A percentile compares a stretch with the other conserved stretches of the same genome.
Conservation (phyloP, 2,113 vertebrate species). For the Onychostruthus taczanowskii region DNA sequence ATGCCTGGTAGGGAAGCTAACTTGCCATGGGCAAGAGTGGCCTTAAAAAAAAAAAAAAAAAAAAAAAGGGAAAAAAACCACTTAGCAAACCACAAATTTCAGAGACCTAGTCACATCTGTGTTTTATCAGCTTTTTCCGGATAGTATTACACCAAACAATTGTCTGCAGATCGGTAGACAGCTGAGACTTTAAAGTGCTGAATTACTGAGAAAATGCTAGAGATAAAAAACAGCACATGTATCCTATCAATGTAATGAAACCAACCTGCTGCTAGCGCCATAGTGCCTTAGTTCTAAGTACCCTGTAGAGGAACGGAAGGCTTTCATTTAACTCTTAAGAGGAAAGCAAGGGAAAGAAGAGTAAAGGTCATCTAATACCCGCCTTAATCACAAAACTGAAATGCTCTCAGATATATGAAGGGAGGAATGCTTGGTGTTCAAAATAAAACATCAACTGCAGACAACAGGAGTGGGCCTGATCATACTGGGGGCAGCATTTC, state of each 20-base stretch:
- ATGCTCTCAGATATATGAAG: conserved; percentile 65
- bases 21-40: conserved; percentile 79
- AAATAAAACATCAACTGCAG: conserved; percentile 68
- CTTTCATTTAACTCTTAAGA: conserved; percentile 82
- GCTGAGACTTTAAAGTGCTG: conserved; percentile 92
- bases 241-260: conserved; percentile 88
- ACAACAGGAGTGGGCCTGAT: conserved; percentile 68
- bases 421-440: conserved; percentile 61
- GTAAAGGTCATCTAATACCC: conserved; percentile 77
- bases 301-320: conserved; percentile 80
- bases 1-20: conserved; percentile 72
- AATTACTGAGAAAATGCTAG: conserved; percentile 93
- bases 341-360: conserved; percentile 73
- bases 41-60: not conserved
- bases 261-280: conserved; percentile 78
- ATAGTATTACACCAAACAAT: conserved; percentile 96
- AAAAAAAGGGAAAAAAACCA: not conserved
- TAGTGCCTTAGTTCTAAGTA: conserved; percentile 73
- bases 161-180: conserved; percentile 95
- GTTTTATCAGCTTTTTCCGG: conserved; percentile 97
- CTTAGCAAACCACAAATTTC: conserved; percentile 97
- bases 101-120: conserved; percentile 95
- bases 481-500: conserved; percentile 58
- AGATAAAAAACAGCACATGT: conserved; percentile 86
- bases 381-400: conserved; percentile 75